These are phyloP conservation scores for Nycticorax nycticorax DNA, from an alignment of 2,113 vertebrate species.

Conservation along the genomic window DNA sequence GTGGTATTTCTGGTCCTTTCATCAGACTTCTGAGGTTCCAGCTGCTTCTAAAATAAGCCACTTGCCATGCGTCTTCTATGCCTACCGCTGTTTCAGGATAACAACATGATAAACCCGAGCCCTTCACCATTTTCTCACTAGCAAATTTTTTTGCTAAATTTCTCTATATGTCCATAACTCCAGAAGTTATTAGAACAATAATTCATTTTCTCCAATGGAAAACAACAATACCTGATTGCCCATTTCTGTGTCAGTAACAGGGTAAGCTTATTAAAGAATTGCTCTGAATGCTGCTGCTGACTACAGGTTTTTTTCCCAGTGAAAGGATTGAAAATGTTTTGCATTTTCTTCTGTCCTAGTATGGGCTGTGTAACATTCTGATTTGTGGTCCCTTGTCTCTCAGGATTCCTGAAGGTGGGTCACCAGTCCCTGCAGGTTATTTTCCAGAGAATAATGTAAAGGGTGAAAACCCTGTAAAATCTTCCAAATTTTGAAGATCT, in stretches of 20 bases:
- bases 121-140: background rate
- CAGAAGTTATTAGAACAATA: background rate
- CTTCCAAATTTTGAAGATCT: background rate
- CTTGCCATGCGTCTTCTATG: background rate
- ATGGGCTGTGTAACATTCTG: background rate
- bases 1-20: background rate
- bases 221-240: background rate
- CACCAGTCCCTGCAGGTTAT: background rate
- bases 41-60: background rate
- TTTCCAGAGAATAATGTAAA: background rate
- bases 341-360: background rate
- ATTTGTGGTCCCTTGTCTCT: background rate
- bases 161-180: background rate
- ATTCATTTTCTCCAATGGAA: background rate
- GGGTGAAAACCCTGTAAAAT: background rate
- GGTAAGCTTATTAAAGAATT: background rate
- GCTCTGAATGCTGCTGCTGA: background rate
- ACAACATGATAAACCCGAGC: background rate
- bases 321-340: background rate
- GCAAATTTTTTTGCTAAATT: background rate
- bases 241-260: background rate
- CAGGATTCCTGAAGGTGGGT: background rate
- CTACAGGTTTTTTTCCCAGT: background rate
- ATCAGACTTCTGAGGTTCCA: background rate
- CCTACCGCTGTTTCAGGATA: background rate